A percentile compares a stretch with the other conserved stretches of the same genome.
Evolutionary conservation across 2,888 invertebrate species (phyloP).

Genomic region (Drosophila phalerata): DNA sequence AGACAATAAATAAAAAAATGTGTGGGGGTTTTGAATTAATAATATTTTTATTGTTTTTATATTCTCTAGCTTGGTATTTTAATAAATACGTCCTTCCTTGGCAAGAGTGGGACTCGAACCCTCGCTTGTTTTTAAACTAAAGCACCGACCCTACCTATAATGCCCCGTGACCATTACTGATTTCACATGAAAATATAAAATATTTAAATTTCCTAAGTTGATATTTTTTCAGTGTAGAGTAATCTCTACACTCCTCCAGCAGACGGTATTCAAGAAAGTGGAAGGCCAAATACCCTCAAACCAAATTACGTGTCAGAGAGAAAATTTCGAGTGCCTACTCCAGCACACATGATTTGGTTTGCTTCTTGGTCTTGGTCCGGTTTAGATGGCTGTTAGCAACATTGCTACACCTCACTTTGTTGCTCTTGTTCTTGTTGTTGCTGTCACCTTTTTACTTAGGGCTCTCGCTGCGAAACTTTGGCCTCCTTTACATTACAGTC

Average conservation of each 20-base stretch:
- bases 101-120: too few relatives aligned
- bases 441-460: conserved; percentile 13
- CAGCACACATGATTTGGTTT: conserved; percentile 23
- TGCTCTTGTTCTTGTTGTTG: neutral
- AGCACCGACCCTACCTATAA: too few relatives aligned
- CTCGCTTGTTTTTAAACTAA: too few relatives aligned
- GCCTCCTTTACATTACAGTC: conserved; percentile 37
- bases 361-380: conserved; percentile 4
- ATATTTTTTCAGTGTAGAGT: neutral
- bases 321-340: neutral
- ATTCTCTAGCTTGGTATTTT: too few relatives aligned
- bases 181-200: too few relatives aligned
- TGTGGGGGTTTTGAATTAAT: too few relatives aligned
- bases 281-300: conserved; percentile 52
- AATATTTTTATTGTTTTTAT: too few relatives aligned
- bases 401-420: conserved; percentile 45
- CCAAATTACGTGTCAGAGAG: conserved; percentile 42
- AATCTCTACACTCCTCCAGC: conserved; percentile 14
- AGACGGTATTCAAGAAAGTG: conserved; percentile 39
- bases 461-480: neutral
- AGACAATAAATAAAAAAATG: too few relatives aligned
- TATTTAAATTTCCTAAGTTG: too few relatives aligned
- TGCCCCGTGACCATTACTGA: too few relatives aligned
- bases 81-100: too few relatives aligned
- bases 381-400: conserved; percentile 58